phyloP scores from a whole-genome alignment of 2,113 vertebrate species.

The Tyrannus savana region DNA sequence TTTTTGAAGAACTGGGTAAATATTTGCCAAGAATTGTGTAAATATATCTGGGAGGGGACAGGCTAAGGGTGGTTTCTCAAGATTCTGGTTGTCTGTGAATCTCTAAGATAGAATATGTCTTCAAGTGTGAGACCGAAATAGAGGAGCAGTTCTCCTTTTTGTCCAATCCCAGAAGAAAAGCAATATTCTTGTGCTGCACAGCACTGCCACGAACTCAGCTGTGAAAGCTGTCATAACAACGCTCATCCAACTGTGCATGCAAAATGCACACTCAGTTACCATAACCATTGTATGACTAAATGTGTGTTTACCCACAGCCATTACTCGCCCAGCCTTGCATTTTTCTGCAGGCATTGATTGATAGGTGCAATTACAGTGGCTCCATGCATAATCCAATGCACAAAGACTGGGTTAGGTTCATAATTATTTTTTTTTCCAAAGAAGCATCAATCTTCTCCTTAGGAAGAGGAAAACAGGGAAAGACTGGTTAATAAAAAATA shows the following conservation, averaged over 20 bases:
- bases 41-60: not conserved
- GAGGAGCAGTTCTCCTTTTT: not conserved
- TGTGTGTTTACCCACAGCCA: constrained; percentile 36
- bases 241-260: not conserved
- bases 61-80: not conserved
- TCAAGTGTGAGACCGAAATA: not conserved
- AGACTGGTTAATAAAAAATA: constrained; percentile 31
- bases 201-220: not conserved
- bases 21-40: not conserved
- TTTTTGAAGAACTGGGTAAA: not conserved
- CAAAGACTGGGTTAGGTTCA: not conserved
- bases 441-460: constrained; percentile 40
- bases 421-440: not conserved
- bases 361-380: constrained; percentile 11
- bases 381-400: constrained; percentile 47
- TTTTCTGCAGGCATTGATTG: constrained; percentile 48
- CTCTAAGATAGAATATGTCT: not conserved
- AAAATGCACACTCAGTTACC: constrained; percentile 28
- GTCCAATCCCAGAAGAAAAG: not conserved
- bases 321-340: not conserved
- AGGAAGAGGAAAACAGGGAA: not conserved
- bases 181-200: not conserved
- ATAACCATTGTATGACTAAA: not conserved
- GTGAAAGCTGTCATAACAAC: constrained; percentile 38
- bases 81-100: not conserved